These are phyloP conservation scores for Eptatretus burgeri DNA, from an alignment of 2,113 vertebrate genomes.

Conservation along the genomic window DNA sequence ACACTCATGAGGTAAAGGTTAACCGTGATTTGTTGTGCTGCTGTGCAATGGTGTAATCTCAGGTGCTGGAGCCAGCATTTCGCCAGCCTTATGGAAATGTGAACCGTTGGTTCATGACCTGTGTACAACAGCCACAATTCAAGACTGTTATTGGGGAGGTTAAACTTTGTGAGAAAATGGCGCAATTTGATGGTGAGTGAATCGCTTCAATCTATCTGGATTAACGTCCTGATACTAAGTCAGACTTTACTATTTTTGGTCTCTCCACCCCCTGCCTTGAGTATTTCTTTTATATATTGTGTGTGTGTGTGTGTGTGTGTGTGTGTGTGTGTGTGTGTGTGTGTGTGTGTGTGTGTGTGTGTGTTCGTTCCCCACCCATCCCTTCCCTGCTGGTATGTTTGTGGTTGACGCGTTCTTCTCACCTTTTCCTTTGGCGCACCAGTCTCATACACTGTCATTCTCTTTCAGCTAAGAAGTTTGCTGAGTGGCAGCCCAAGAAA, in stretches of 20 bases:
- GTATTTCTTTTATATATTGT: no score
- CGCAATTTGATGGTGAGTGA: conserved; percentile 48
- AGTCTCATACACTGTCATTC: background rate
- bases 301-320: background rate
- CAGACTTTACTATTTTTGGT: background rate
- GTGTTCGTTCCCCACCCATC: no score
- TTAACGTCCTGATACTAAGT: background rate
- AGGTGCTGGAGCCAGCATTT: conserved; percentile 10
- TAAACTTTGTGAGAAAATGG: conserved; percentile 67
- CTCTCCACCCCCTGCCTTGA: background rate
- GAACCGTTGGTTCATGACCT: conserved; percentile 6
- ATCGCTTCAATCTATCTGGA: background rate
- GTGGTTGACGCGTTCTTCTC: fast-evolving
- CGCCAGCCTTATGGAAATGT: conserved; percentile 2
- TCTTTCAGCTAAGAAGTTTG: conserved; percentile 44
- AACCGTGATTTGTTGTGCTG: background rate
- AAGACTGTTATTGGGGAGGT: conserved; percentile 24
- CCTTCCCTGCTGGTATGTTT: background rate
- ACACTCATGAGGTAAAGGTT: background rate
- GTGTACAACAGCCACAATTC: conserved; percentile 1
- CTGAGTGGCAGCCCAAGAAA: conserved; percentile 55
- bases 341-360: no score
- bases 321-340: no score
- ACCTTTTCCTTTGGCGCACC: no score
- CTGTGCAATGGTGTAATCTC: background rate